Base-by-base conservation (phyloP, 2,113 vertebrate genomes). In the Sclerurus mexicanus region DNA sequence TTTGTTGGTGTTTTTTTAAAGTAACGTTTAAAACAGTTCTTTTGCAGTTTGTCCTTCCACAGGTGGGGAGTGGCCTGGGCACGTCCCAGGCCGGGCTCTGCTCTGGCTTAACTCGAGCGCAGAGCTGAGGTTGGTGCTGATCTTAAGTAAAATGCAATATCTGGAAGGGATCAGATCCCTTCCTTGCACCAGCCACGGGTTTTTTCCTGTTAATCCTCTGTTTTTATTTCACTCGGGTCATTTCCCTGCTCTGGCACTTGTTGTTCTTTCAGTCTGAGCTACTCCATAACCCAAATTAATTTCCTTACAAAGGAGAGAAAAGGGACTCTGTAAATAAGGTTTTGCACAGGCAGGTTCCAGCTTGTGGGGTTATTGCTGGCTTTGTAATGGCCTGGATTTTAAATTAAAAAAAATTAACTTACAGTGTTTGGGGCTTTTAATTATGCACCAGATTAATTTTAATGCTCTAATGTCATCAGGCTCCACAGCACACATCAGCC, bases 371-470 rank as follows among this genome's bases (percentile, higher is more conserved):
- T 83, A 23, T 20, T 60, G 6, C 83, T 85, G 49, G 55, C 52
- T 94, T 88, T 92, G 73, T 50, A 58, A 66, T 42, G 72, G 83
- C 83, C 64, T 84, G 50, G 31, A 39, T 33, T 69, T 76, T 58
- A 88, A 91, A 76, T 85, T 58, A 1, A 4, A 25, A 78, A 76
- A 85, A 67, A 47, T 33, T n/a, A 40, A 53, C 56, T 76, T 72
- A 40, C 37, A 69, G n/a, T 17, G 1, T 67, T 90, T 91, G 16
- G 50, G 18, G 59, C 83, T 93, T 95, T 93, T 93, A 93, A 92
- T 95, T 90, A 92, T n/a, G 83, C 80, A 74, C 76, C 40, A 85
- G 64, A 84, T 95, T 40, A 71, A 85, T 90, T 90, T 69, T 78
- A 92, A 63, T 90, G 80, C 68, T 89, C 5, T 88, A 31, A 56